These are phyloP conservation scores for Patiria pectinifera DNA, from an alignment of 53 echinoderm and acorn worm genomes.

Conservation along the genomic window DNA sequence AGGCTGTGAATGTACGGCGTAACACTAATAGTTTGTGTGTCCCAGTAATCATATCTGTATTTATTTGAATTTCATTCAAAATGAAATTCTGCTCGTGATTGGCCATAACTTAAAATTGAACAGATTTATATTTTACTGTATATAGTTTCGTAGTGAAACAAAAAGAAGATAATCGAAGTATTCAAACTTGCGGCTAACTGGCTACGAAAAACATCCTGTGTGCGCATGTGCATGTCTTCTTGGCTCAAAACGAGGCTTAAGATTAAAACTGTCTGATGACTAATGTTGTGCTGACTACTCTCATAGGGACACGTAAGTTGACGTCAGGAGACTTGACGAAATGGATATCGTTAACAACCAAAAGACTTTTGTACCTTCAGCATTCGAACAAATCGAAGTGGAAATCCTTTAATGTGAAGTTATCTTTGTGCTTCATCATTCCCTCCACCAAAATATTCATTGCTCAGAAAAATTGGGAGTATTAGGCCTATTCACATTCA, in stretches of 20 bases:
- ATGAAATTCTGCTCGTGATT: constrained; percentile 28
- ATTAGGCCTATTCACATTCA: not conserved
- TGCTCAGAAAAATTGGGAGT: too few relatives aligned
- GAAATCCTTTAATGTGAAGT: too few relatives aligned
- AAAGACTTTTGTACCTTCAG: too few relatives aligned
- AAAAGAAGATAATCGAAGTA: too few relatives aligned
- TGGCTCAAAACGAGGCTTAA: not conserved
- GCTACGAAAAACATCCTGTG: not conserved
- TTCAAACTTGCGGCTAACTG: too few relatives aligned
- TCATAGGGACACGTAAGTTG: not conserved
- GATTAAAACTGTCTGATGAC: not conserved
- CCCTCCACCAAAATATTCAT: too few relatives aligned
- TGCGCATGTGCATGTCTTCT: not conserved
- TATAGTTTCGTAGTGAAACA: too few relatives aligned
- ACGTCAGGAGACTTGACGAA: not conserved
- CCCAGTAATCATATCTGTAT: not conserved
- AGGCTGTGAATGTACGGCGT: constrained; percentile 81
- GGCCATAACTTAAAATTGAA: not conserved
- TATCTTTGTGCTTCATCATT: too few relatives aligned
- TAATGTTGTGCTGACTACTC: not conserved
- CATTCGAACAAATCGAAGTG: too few relatives aligned
- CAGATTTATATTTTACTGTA: not conserved
- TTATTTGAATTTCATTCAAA: constrained; percentile 52
- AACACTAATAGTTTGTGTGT: constrained; percentile 8
- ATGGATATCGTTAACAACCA: not conserved